Evolutionary conservation across 30 jellyfish, hydroid and myxozoan species (phyloP), one percentile per base, ranked within the genome.

Genomic region (Aurelia sp.): DNA sequence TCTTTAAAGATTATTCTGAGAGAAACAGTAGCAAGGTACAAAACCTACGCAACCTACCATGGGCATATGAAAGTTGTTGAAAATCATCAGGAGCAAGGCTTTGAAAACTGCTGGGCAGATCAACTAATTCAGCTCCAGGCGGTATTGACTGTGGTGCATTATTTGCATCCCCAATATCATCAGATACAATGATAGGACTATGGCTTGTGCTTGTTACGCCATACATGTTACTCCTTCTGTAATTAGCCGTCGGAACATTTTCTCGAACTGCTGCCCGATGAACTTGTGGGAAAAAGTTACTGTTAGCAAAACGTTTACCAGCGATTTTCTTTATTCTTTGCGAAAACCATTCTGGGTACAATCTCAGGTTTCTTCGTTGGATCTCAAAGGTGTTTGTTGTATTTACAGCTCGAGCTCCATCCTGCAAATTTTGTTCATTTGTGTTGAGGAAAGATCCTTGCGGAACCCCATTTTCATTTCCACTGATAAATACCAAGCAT

Each of bases 271-370:
- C 19, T 31, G 73, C 59, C 11, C 48, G 63, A 31, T 38, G 84
- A 12, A 67, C 87, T n/a, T 51, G 66, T 24, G 92, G 86, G 22
- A 68, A 31, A 33, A 53, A 63, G 53, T 71, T 51, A 22, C 72
- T 65, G 59, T 77, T 83, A 19, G 91, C 72, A 64, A 84, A 84
- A 38, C 86, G 81, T 35, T 84, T 91, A 4, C 96, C 97, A 22
- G 81, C 74, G 13, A 91, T 30, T 41, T 72, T 30, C 64, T 70
- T 94, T 9, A 91, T 85, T 69, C 95, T 72, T 41, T 92, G 90
- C 31, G 98, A 80, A 55, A 86, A 86, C 98, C 95, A 86, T 77
- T 87, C 86, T n/a, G 95, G 98, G 75, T 92, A 92, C 19, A 82
- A 58, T 51, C 84, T 63, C 60, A 92, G 72, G 7, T 91, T 68